Percentiles rank a stretch among this genome's conserved stretches.
These are phyloP conservation scores for Sebastolobus alascanus DNA, from an alignment of 2,797 vertebrate genomes.

Conservation along the genomic window DNA sequence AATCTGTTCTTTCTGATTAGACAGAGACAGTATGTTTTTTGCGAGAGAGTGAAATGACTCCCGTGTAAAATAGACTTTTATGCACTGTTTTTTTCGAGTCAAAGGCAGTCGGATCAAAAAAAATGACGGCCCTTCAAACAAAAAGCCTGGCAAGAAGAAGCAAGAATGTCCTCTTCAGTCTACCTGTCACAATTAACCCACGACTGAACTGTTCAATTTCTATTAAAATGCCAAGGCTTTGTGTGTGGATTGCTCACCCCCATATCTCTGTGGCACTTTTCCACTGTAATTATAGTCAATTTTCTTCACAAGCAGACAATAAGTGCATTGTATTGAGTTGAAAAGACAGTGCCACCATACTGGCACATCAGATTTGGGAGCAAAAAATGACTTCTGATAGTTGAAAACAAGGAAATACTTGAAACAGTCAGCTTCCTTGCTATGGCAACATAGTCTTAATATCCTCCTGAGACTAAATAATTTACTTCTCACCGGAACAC, in stretches of 20 bases:
- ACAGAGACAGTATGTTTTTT: conserved; percentile 10
- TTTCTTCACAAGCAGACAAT: conserved; percentile 67
- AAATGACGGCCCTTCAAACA: conserved; percentile 37
- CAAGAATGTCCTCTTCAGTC: conserved; percentile 49
- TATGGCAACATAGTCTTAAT: conserved; percentile 25
- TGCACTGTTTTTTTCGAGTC: conserved; percentile 7
- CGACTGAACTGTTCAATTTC: conserved; percentile 59
- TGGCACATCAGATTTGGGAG: conserved; percentile 37
- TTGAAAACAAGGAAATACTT: conserved; percentile 38
- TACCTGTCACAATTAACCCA: conserved; percentile 70
- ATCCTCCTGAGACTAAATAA: conserved; percentile 25
- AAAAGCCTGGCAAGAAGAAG: conserved; percentile 29
- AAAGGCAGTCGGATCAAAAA: conserved; percentile 35
- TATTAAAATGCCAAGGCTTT: conserved; percentile 71
- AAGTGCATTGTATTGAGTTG: conserved; percentile 58
- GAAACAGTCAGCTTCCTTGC: conserved; percentile 26
- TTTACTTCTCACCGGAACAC: conserved; percentile 30
- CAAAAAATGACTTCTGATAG: conserved; percentile 36
- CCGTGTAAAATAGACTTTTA: conserved; percentile 19
- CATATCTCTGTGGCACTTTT: conserved; percentile 43
- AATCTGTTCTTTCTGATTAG: background rate
- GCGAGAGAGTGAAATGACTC: conserved; percentile 17
- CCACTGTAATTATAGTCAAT: conserved; percentile 66
- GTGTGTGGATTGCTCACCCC: conserved; percentile 55
- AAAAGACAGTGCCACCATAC: conserved; percentile 52